Conservation (phyloP, 2,113 vertebrate genomes). For the Gnathonemus longibarbis region DNA sequence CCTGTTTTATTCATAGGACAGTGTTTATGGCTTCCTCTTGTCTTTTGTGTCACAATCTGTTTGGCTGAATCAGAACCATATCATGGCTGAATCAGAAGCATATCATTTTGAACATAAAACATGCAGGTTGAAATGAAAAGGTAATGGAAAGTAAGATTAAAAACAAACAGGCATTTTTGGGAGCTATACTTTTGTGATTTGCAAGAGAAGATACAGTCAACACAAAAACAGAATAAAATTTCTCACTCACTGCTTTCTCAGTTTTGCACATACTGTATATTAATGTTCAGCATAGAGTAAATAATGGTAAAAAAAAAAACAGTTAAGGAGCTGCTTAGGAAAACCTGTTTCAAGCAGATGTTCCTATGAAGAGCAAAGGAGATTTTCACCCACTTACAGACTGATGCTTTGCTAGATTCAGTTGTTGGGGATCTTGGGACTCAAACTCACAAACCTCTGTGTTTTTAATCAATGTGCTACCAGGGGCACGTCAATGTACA, state of each 20-base stretch:
- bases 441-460: not conserved
- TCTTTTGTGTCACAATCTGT: not conserved
- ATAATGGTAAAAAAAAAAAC: not conserved
- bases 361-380: not conserved
- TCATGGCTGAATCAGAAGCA: not conserved
- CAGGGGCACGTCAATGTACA: not conserved
- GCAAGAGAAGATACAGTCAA: not conserved
- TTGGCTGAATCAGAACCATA: not conserved
- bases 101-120: not conserved
- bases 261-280: not conserved
- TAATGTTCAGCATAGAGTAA: not conserved
- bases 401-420: not conserved
- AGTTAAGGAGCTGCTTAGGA: not conserved
- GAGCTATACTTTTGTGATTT: not conserved
- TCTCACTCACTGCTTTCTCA: not conserved
- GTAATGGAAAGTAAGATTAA: not conserved
- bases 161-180: not conserved
- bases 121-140: not conserved
- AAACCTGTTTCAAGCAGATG: not conserved
- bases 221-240: not conserved
- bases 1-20: not conserved
- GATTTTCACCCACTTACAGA: not conserved
- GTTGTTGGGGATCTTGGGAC: not conserved
- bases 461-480: not conserved
- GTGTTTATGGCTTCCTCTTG: not conserved